Conservation (phyloP, 2,888 invertebrate genomes). For the Ceratothoa steindachneri region DNA sequence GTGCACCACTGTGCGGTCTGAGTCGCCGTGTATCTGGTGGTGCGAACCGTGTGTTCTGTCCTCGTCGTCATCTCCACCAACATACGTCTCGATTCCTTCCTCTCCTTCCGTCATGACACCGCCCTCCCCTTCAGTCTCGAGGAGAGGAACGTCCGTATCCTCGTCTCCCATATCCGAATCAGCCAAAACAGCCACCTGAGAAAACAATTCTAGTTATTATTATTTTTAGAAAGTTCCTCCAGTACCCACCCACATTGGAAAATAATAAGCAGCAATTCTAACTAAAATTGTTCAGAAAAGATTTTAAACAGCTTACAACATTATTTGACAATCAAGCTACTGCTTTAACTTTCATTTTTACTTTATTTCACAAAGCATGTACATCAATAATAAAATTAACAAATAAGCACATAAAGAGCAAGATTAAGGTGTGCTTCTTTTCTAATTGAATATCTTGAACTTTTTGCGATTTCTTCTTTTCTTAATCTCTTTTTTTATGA, state of each 20-base stretch:
- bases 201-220: background rate
- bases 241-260: background rate
- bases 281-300: no score
- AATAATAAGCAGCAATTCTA: background rate
- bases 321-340: no score
- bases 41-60: background rate
- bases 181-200: constrained; percentile 41
- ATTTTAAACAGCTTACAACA: no score
- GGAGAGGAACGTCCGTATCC: constrained; percentile 35
- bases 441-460: no score
- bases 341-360: no score
- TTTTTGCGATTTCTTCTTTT: no score
- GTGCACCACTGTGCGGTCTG: constrained; percentile 33
- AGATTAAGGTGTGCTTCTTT: no score
- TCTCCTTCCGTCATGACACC: constrained; percentile 20
- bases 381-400: no score
- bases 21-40: constrained; percentile 16
- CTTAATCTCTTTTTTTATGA: no score
- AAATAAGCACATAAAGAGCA: no score
- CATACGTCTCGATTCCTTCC: constrained; percentile 26
- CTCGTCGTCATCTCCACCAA: background rate
- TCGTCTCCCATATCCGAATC: constrained; percentile 44
- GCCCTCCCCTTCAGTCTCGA: constrained; percentile 39
- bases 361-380: no score
- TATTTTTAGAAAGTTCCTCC: background rate